These are phyloP conservation scores for Blera fallax DNA, from an alignment of 2,888 invertebrate species.

Conservation along the genomic window DNA sequence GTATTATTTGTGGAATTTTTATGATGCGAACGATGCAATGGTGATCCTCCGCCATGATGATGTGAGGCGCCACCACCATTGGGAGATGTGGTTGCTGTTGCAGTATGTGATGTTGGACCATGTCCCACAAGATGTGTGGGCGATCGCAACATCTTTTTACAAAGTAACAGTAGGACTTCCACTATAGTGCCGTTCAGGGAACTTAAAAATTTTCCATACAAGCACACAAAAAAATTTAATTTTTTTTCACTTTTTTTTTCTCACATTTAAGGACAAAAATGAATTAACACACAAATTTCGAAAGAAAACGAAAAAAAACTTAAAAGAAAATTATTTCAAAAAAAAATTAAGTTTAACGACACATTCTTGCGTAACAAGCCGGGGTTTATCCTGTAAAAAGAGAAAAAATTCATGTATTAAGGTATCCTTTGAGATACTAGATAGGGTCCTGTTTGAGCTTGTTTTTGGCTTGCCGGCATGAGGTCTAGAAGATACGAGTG, in stretches of 20 bases:
- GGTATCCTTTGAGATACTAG: not conserved
- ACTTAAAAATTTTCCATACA: not conserved
- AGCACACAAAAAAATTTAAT: not conserved
- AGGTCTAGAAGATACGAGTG: not conserved
- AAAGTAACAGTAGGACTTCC: conserved; percentile 74
- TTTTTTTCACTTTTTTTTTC: not conserved
- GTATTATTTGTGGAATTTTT: conserved; percentile 32
- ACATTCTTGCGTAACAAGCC: conserved; percentile 38
- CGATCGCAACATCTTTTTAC: conserved; percentile 82
- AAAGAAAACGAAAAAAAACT: not conserved
- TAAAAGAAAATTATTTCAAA: not conserved
- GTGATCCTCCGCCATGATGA: conserved; percentile 35
- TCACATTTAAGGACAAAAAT: not conserved
- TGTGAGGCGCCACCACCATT: conserved; percentile 54
- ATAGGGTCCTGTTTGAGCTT: conserved; percentile 26
- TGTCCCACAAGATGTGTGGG: conserved; percentile 82
- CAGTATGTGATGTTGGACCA: conserved; percentile 78
- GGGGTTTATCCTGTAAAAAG: conserved; percentile 65
- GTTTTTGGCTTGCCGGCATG: conserved; percentile 52
- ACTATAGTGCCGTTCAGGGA: conserved; percentile 72
- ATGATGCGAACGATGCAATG: conserved; percentile 69
- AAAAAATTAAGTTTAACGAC: conserved; percentile 8
- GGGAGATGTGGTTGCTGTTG: conserved; percentile 54
- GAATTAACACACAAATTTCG: conserved; percentile 12
- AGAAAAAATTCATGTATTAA: conserved; percentile 45